Evolutionary conservation across 2,113 vertebrate species (phyloP), one percentile per base, ranked within the genome.

Genomic region (Phycodurus eques): DNA sequence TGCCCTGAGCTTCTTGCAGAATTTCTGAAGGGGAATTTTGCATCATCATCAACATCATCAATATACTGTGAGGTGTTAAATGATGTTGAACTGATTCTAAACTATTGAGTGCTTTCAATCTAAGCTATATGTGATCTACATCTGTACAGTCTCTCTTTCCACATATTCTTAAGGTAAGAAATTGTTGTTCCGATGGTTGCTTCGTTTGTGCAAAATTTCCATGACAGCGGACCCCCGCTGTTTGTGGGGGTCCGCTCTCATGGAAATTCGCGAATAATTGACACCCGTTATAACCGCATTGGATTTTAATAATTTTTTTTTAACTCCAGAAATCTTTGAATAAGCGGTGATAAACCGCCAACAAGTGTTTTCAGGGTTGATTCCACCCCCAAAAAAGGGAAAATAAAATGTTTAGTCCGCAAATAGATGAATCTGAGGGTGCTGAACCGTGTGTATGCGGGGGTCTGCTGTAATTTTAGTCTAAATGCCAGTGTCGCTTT

Each of bases 401-500:
- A 39, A 39, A 39, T 39, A 39, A 39, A 39, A 39, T 27, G 27
- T 39, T 39, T 39, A 39, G 35, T 39, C 35, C 35, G 6, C 4
- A 39, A 6, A 39, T 39, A 39, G 4, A 39, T 39, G 35, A 39
- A 3, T 39, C 3, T 39, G 35, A 39, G 35, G 35, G 35, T 39
- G 35, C 35, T 39, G 35, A 39, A 39, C 35, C 35, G 35, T 39
- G 35, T 39, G 35, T 39, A 39, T 6, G 35, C 35, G 35, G 35
- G 35, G 6, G 35, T 39, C 27, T 27, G 27, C 27, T 27, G 27
- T 81, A 42, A 75, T 90, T 67, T 80, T 66, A 67, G 78, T 83
- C 82, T 77, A 44, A 42, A 54, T 74, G 83, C 86, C 84, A 33
- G 63, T n/a, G 75, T 81, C 79, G 47, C 72, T 67, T 83, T 86